Evolutionary conservation across 2,113 vertebrate genomes (phyloP).

Genomic region (Anser cygnoides): DNA sequence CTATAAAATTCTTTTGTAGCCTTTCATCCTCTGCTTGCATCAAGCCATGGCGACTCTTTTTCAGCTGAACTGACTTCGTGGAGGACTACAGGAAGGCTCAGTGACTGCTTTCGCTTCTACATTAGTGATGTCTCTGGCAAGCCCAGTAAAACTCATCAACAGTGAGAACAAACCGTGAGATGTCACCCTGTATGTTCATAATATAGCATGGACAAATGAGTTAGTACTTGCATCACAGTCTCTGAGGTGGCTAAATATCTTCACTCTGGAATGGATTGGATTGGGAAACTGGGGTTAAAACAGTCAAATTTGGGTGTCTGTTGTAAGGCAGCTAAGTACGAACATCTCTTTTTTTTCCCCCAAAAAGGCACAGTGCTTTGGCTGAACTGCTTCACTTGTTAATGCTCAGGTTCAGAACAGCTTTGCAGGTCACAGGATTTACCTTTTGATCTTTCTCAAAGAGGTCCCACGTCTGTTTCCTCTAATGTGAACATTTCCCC

Average conservation of each 20-base stretch:
- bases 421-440: background rate
- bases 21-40: background rate
- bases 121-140: background rate
- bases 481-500: background rate
- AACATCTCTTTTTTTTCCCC: background rate
- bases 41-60: background rate
- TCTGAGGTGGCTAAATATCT: background rate
- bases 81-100: background rate
- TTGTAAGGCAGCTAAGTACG: background rate
- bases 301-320: background rate
- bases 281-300: background rate
- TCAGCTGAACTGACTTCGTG: background rate
- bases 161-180: background rate
- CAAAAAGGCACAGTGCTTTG: background rate
- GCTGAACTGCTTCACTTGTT: background rate
- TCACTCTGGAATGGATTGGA: background rate
- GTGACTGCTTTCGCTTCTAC: background rate
- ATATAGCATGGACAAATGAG: background rate
- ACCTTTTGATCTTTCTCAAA: background rate
- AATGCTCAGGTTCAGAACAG: background rate
- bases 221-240: background rate
- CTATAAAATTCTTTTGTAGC: background rate
- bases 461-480: background rate
- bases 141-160: background rate
- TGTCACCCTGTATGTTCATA: background rate